Evolutionary conservation across 2,888 invertebrate genomes (phyloP), one percentile per base, ranked within the genome.

Genomic region (Clivina fossor): DNA sequence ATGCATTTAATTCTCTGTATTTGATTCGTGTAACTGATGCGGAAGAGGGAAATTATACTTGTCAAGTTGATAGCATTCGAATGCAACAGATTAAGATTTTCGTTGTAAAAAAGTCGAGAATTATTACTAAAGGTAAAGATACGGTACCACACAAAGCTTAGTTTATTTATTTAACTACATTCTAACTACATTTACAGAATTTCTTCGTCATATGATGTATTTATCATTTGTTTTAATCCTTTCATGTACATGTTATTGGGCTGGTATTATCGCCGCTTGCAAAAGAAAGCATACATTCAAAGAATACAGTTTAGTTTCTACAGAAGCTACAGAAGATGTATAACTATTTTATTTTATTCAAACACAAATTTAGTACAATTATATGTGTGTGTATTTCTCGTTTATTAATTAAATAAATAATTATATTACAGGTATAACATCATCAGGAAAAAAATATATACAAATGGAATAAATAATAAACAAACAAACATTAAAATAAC

Each of bases 21-120:
- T 70, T 84, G 33, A 70, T 76, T 60, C 80, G 80, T 56, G 80
- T 86, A 1, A 80, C 80, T 9, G 74, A 76, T 60, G 72, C 76
- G 0, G 87, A 88, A 68, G 80, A 82, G 58, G 89, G 88, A 8
- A 79, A 79, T 64, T 90, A 88, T 68, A 79, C 80, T 1, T 90
- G 90, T 68, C 74, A 76, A 56, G 81, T 85, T 4, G 79, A 85
- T 69, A 81, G 81, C 55, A 76, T 73, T 30, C 75, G 73, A 60
- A 77, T 80, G 72, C 75, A 81, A 68, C 77, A 76, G 68, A 72
- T 77, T 53, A 71, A 71, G 55, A 66, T 83, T 30, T 74, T 70
- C 63, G 76, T 83, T 1, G 72, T 78, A 2, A 71, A 77, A 0
- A 80, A 79, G 66, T 72, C 76, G 2, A 74, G 69, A 62, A 62